phyloP scores from a whole-genome alignment of 2,113 vertebrate genomes.

The Passer domesticus region DNA sequence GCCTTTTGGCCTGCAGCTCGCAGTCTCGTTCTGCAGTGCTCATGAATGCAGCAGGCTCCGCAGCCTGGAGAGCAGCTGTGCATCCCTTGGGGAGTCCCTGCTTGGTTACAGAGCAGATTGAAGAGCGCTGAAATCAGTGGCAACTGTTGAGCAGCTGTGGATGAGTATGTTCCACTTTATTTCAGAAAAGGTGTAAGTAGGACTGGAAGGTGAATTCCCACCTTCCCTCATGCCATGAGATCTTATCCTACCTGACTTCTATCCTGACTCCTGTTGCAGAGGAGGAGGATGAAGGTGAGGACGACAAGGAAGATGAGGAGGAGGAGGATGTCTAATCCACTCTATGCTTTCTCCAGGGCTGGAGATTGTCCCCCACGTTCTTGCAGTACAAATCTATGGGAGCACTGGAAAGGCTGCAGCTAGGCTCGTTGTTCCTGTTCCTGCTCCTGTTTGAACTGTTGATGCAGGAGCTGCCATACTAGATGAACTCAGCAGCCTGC shows the following conservation, averaged over 20 bases:
- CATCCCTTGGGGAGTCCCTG: not conserved
- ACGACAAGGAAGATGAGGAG: not conserved
- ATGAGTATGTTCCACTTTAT: not conserved
- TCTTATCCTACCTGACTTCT: not conserved
- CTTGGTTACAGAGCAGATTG: rapidly evolving
- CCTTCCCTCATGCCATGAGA: not conserved
- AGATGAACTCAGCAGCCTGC: not conserved
- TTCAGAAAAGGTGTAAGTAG: not conserved
- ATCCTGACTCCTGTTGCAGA: not conserved
- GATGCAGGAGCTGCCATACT: not conserved
- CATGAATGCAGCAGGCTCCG: not conserved
- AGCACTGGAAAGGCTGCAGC: not conserved
- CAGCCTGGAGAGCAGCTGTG: not conserved
- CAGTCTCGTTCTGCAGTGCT: not conserved
- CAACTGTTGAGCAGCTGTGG: not conserved
- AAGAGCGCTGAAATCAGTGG: not conserved
- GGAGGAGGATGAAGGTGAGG: not conserved
- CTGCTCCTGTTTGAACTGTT: not conserved
- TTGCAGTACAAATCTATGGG: not conserved
- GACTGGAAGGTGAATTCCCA: not conserved
- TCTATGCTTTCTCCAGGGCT: not conserved
- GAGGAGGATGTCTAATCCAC: not conserved
- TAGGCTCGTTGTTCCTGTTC: not conserved
- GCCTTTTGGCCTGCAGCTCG: not conserved
- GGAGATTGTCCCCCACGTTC: not conserved